Base-by-base conservation (phyloP, 2,888 invertebrate genomes). In the Oscheius sp. region DNA sequence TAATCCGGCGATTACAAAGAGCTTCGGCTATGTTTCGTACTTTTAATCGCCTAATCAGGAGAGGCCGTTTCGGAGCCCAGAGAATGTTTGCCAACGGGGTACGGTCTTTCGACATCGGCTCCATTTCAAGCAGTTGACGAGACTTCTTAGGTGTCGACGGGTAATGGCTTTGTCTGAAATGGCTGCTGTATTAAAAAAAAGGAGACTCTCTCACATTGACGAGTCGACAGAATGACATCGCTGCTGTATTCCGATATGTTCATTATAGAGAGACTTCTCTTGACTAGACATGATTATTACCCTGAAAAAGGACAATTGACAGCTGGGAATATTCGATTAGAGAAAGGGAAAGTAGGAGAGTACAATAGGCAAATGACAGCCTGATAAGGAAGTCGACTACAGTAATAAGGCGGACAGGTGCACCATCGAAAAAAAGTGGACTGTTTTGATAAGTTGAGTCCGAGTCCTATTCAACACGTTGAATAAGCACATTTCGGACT, bases 141-240 rank as follows among this genome's bases (percentile, higher is more conserved):
- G 91, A 99, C 97, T 68, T 98, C 98, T 82, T 94, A 95, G 82
- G 99, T 90, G 87, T 98, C 99, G 78, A 95, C 91, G 6, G 94
- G 9, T 35, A 35, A 35, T 35, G 35, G 9, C n/a, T 49, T 13
- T 13, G 16, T 13, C 16, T 13, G 3, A 13, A 49, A 49, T 5
- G 16, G 3, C 3, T n/a, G 3, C 16, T 49, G 3, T 13, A 2
- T 13, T n/a, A 49, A 3, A 18, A 49, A 49, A 49, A 49, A 49
- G 18, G 3, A 9, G 35, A 9, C 35, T 35, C 35, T 35, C 35
- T 35, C 9, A 35, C 35, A 6, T 35, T 35, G 35, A 35, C 35
- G 3, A 9, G 3, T 35, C 9, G 5, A 35, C 35, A 49, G 13
- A 5, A 49, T n/a, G 18, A 16, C 49, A 49, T 5, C 16, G 49